Evolutionary conservation across 2,888 invertebrate species (phyloP), one percentile per base, ranked within the genome.

Genomic region (Myopa testacea): DNA sequence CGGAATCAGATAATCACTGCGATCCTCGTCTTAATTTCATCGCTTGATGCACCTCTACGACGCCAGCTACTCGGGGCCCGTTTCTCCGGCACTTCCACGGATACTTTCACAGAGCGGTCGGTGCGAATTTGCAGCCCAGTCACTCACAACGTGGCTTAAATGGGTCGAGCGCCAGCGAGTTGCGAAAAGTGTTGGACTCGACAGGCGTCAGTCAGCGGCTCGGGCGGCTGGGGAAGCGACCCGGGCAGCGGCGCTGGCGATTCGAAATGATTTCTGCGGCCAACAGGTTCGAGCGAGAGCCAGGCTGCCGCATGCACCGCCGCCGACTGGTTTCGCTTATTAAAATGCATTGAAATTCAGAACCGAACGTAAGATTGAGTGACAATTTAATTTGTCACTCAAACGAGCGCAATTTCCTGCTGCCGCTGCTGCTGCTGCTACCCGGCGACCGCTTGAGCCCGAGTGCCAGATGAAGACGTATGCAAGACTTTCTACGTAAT

Each of bases 341-440:
- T 74, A 74, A 65, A 72, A 65, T 38, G 34, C 65, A 65, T 65
- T 37, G 16, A 65, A 40, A 52, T 16, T 65, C 65, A 74, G 52
- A 63, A 65, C 58, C 65, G 50, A 74, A 60, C 55, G 55, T 38
- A 52, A 74, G 58, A 71, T 72, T 68, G 75, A 75, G 60, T 75
- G 75, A 75, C 75, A 75, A 69, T 69, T 75, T 75, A 69, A 75
- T 69, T 69, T 75, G 75, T 75, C 75, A 69, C 68, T 75, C 69
- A 75, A 67, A 65, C 65, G 60, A 69, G 68, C 69, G 45, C 34
- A 26, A 75, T 69, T 75, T 75, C 75, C 75, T 69, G 75, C 50
- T 69, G 75, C 65, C 1, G 38, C 38, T 14, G 62, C 62, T 4
- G 34, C 34, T 19, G 62, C 34, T 12, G 62, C 26, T 37, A 4